Evolutionary conservation across 2,113 vertebrate species (phyloP).

Genomic region (Anolis sagrei): DNA sequence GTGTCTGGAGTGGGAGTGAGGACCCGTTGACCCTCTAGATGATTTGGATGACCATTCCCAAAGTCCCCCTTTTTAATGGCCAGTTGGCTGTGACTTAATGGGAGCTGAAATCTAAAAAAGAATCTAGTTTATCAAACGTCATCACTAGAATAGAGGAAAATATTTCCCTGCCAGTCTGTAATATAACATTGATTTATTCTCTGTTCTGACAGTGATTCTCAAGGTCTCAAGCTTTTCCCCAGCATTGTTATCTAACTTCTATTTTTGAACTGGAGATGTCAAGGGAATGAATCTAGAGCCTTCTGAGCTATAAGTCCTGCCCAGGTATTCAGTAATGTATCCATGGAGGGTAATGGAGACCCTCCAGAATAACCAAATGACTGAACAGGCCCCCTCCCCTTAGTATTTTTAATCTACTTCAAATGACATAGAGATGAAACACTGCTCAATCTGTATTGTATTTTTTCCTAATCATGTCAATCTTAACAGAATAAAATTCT

Average conservation of each 20-base stretch:
- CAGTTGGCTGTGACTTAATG: not conserved
- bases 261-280: not conserved
- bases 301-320: not conserved
- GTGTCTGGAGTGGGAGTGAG: not conserved
- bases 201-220: not conserved
- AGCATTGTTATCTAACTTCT: not conserved
- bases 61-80: not conserved
- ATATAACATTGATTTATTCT: not conserved
- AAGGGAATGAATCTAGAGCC: not conserved
- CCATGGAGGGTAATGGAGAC: too few relatives aligned
- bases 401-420: not conserved
- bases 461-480: conserved; percentile 25
- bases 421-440: not conserved
- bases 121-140: not conserved
- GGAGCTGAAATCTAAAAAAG: not conserved
- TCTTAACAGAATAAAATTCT: conserved; percentile 19
- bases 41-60: not conserved
- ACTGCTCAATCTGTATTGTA: not conserved
- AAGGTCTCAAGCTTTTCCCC: not conserved
- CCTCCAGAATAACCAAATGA: not conserved
- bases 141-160: not conserved
- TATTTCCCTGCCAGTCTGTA: not conserved
- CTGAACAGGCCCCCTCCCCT: not conserved
- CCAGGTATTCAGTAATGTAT: not conserved
- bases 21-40: too few relatives aligned